Conservation (phyloP, 2,888 invertebrate species). For the Caenorhabditis drosophilae region DNA sequence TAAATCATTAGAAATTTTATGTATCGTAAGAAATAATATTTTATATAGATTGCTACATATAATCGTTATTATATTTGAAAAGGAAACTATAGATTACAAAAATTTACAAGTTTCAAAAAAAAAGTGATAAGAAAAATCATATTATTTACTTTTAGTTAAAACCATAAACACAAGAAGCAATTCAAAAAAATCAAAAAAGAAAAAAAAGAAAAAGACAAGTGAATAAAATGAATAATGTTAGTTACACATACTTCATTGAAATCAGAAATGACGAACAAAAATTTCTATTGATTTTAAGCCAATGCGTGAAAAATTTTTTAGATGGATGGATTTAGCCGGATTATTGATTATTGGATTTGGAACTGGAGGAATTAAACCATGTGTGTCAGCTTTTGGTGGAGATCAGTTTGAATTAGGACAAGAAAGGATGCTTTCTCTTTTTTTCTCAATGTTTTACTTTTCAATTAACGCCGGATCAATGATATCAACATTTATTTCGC, state of each 20-base stretch:
- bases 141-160: too few relatives aligned
- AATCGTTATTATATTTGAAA: too few relatives aligned
- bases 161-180: too few relatives aligned
- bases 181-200: conserved; percentile 1
- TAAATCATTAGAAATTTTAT: too few relatives aligned
- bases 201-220: background rate
- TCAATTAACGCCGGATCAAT: conserved; percentile 88
- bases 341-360: conserved; percentile 71
- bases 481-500: conserved; percentile 86
- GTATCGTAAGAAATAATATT: too few relatives aligned
- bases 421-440: conserved; percentile 80
- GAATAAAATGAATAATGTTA: background rate
- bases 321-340: conserved; percentile 66
- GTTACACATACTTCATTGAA: background rate
- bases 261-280: too few relatives aligned
- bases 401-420: conserved; percentile 72
- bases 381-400: conserved; percentile 73
- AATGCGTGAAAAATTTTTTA: conserved; percentile 27
- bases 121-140: too few relatives aligned
- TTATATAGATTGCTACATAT: too few relatives aligned
- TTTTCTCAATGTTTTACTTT: conserved; percentile 93
- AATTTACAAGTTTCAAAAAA: too few relatives aligned
- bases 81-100: too few relatives aligned
- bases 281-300: too few relatives aligned
- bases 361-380: conserved; percentile 73